phyloP scores from a whole-genome alignment of 2,888 invertebrate species.

The Microchrysa polita region DNA sequence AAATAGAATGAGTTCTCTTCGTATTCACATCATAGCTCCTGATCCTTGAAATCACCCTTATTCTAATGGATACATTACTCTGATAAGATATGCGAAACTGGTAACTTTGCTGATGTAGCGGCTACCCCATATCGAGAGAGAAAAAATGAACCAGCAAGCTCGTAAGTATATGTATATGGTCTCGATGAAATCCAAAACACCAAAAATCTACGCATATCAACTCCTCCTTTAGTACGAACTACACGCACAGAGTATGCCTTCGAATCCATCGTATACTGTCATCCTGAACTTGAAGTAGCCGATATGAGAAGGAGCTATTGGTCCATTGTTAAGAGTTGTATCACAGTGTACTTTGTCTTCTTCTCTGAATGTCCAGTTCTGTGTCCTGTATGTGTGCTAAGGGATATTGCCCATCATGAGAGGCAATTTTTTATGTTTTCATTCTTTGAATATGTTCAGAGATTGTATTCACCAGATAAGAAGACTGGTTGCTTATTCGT shows the following conservation, averaged over 20 bases:
- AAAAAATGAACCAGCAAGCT: too few species aligned
- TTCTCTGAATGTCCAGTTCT: neutral
- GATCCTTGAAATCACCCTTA: conserved; percentile 38
- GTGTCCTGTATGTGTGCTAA: neutral
- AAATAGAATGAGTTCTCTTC: conserved; percentile 30
- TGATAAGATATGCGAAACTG: conserved; percentile 50
- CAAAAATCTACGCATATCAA: neutral
- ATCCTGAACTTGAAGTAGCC: conserved; percentile 11
- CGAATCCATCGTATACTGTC: neutral
- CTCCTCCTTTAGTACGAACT: conserved; percentile 4
- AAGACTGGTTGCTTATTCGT: conserved; percentile 30
- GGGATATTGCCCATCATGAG: conserved; percentile 48
- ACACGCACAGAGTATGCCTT: neutral
- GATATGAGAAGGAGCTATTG: conserved; percentile 11
- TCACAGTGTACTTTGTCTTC: neutral
- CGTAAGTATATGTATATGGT: neutral
- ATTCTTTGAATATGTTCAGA: conserved; percentile 50
- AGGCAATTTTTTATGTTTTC: conserved; percentile 51
- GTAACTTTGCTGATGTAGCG: conserved; percentile 42
- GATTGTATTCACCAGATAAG: conserved; percentile 46
- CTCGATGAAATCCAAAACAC: conserved; percentile 33
- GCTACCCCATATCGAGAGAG: too few species aligned
- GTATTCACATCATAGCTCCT: conserved; percentile 43
- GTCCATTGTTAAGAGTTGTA: conserved; percentile 23
- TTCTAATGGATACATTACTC: conserved; percentile 48